These are phyloP conservation scores for Papilio protenor DNA, from an alignment of 2,888 invertebrate species.

Conservation along the genomic window DNA sequence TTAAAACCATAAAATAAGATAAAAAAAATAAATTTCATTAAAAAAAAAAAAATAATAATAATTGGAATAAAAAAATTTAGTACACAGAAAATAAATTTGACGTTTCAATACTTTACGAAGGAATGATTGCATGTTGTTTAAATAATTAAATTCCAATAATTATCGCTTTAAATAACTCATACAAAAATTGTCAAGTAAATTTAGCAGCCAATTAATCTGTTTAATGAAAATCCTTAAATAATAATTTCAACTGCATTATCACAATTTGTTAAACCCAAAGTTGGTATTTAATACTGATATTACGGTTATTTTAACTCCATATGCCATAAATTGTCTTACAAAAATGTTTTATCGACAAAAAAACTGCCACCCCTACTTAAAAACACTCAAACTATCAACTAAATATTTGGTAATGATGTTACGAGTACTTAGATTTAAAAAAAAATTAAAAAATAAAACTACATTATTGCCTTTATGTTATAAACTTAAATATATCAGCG, in stretches of 20 bases:
- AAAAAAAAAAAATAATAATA: neutral
- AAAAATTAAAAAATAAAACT: slow-evolving; percentile 27
- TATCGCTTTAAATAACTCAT: neutral
- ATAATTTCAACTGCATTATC: slow-evolving; percentile 33
- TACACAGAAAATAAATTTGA: neutral
- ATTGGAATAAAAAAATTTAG: neutral
- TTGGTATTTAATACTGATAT: slow-evolving; percentile 28
- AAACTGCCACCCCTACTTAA: neutral
- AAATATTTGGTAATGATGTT: slow-evolving; percentile 39
- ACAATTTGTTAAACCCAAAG: slow-evolving; percentile 23
- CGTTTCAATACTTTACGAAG: neutral
- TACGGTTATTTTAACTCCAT: neutral
- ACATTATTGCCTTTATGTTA: slow-evolving; percentile 9
- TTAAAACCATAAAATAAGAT: neutral
- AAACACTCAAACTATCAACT: slow-evolving; percentile 13
- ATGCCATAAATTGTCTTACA: neutral
- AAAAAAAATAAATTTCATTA: slow-evolving; percentile 11
- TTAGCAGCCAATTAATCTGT: neutral
- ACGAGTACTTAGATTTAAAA: slow-evolving; percentile 32
- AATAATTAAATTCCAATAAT: neutral
- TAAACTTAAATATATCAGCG: slow-evolving; percentile 18
- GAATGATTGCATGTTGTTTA: neutral
- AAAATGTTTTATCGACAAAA: slow-evolving; percentile 1
- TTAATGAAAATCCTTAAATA: neutral
- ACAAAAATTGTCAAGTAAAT: neutral